Base-by-base conservation (phyloP, 1,140 invertebrate species). In the Cephus cinctus region DNA sequence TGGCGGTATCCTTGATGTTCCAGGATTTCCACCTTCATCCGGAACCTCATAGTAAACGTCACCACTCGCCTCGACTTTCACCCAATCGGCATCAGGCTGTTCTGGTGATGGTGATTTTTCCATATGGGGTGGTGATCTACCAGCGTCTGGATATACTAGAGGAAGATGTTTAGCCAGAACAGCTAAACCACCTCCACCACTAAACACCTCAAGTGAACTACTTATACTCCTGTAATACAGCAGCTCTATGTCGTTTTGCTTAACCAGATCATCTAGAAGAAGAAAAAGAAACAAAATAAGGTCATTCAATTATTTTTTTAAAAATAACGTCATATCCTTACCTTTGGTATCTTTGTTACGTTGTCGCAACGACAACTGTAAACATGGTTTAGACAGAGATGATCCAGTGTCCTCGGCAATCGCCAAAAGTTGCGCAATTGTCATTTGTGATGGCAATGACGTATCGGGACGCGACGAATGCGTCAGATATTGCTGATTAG, bases 161-260 rank as follows among this genome's bases (percentile, higher is more conserved):
- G 92, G 92, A 57, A 96, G 76, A 61, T 94, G 88, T 56, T 89
- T 86, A 0, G 93, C 92, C 12, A 96, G 73, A 16, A 95, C 76
- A 4, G 90, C 91, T 34, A 96, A 77, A n/a, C 93, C 92, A 20
- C 92, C 92, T 35, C 87, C 84, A 32, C 83, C 83, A 27, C 89
- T 90, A 68, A 95, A 95, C 23, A 91, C 86, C 54, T 90, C 86
- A 50, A 94, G 76, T 4, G 90, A 80, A 46, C 84, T 86, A 16
- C 83, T 80, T 27, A 86, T 79, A 4, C 72, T 72, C 50, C 69
- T 65, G 39, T 65, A 63, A 23, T 56, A 69, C 3, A 73, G 60
- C n/a, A 73, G 35, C 16, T 67, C 60, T 22, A 50, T 63, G 38
- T 67, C 59, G 15, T 52, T 64, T 5, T 55, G 52, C 21, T 65